Evolutionary conservation across 2,797 vertebrate species (phyloP), one percentile per base, ranked within the genome.

Genomic region (Pangasius macronema): DNA sequence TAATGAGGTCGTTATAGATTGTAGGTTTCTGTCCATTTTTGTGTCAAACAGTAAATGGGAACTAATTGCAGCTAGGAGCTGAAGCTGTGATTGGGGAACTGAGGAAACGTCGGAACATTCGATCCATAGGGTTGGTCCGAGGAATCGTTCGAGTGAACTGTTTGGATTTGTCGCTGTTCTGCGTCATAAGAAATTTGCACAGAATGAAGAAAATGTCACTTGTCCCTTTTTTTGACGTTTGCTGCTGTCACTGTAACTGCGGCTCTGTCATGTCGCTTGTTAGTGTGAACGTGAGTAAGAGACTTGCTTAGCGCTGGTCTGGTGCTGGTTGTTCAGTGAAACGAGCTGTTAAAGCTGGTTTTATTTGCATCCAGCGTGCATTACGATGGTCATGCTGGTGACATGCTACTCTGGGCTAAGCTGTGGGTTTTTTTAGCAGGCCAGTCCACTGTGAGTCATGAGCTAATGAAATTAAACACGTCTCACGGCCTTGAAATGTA

Each of bases 401-500:
- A 49, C 24, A 4, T 18, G 18, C 42, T 67, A 22, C 33, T 36
- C 30, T 14, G 20, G 33, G 39, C 4, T 51, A 5, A 33, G n/a
- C 6, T 33, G 18, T 55, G 16, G 2, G 0, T 39, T 70, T 36
- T 67, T n/a, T 75, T 14, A 68, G 82, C 65, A 53, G 53, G 24
- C 27, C 83, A 84, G 83, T 87, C 82, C 61, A 67, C 70, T 61
- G 82, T 85, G 80, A 89, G 80, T 89, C 77, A 89, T 84, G 57
- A 85, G 75, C 86, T 91, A 90, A 91, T 91, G 89, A 70, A 90
- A 91, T 91, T 81, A 91, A 88, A 83, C 55, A 76, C 79, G 82
- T 87, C 83, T 89, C 86, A 81, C 65, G 57, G 81, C 87, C 83
- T 86, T 88, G 81, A 90, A 89, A 85, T 57, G 57, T 70, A 88